These are phyloP conservation scores for Sycobia sp. DNA, from an alignment of 1,140 invertebrate genomes.

Conservation along the genomic window DNA sequence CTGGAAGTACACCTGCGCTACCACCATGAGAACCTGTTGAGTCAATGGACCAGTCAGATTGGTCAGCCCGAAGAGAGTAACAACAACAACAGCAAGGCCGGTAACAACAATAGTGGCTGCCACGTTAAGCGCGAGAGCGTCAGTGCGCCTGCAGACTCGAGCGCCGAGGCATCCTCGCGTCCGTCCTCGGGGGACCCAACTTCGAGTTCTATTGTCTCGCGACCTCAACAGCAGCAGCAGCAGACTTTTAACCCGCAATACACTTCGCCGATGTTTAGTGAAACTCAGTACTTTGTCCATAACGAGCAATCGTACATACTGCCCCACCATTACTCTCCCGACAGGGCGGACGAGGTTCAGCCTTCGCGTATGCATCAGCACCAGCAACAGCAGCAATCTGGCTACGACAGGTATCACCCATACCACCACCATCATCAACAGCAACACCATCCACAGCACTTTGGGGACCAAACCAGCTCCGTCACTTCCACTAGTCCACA, in stretches of 20 bases:
- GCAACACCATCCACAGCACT: constrained; percentile 64
- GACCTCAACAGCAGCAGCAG: constrained; percentile 58
- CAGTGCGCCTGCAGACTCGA: constrained; percentile 67
- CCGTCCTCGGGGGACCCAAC: constrained; percentile 43
- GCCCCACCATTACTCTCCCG: constrained; percentile 48
- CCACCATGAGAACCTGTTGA: constrained; percentile 76
- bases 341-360: constrained; percentile 26
- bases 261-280: constrained; percentile 43
- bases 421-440: constrained; percentile 53
- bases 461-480: constrained; percentile 62
- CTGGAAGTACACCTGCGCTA: constrained; percentile 79
- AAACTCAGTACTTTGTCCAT: constrained; percentile 48
- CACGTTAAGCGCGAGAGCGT: constrained; percentile 55
- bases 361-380: neutral
- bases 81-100: constrained; percentile 68
- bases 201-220: constrained; percentile 22
- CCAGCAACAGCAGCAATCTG: neutral
- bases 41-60: constrained; percentile 73
- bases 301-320: constrained; percentile 39
- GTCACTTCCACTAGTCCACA: constrained; percentile 70
- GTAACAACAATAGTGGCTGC: constrained; percentile 51
- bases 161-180: constrained; percentile 63
- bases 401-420: constrained; percentile 40
- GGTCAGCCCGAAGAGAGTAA: constrained; percentile 67
- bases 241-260: constrained; percentile 50